Conservation (phyloP, 2,113 vertebrate genomes). For the Acrocephalus kingi region DNA sequence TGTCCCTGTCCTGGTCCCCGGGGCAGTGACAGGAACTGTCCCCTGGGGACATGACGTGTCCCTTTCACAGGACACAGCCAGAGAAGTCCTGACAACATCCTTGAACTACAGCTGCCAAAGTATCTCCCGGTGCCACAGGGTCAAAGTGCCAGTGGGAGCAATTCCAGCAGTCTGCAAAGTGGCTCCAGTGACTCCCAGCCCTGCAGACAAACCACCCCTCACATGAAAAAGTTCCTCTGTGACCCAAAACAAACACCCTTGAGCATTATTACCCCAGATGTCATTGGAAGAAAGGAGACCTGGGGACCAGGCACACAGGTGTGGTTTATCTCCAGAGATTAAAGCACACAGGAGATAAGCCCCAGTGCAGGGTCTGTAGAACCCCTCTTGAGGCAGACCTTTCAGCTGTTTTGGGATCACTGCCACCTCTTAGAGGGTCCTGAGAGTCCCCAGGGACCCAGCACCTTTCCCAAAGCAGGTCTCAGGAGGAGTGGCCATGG, state of each 20-base stretch:
- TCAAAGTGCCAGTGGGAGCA: neutral
- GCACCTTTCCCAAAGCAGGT: neutral
- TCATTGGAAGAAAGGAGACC: neutral
- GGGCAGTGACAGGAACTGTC: neutral
- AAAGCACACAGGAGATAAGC: neutral
- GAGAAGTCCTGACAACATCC: neutral
- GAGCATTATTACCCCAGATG: neutral
- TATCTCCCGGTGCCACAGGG: neutral
- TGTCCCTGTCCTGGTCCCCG: accelerated
- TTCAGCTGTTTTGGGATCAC: neutral
- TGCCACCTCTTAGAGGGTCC: neutral
- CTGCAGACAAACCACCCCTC: neutral
- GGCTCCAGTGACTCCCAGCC: neutral
- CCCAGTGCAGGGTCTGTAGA: neutral
- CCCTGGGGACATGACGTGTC: neutral
- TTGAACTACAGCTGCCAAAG: neutral
- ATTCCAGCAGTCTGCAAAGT: accelerated
- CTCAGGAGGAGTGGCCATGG: neutral
- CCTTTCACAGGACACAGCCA: neutral
- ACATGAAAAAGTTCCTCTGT: neutral
- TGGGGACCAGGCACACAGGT: neutral
- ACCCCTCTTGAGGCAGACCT: neutral
- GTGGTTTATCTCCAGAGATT: accelerated
- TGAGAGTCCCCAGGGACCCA: neutral
- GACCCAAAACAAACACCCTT: neutral